Evolutionary conservation across 2,797 vertebrate genomes (phyloP).

Genomic region (Pipistrellus kuhlii): DNA sequence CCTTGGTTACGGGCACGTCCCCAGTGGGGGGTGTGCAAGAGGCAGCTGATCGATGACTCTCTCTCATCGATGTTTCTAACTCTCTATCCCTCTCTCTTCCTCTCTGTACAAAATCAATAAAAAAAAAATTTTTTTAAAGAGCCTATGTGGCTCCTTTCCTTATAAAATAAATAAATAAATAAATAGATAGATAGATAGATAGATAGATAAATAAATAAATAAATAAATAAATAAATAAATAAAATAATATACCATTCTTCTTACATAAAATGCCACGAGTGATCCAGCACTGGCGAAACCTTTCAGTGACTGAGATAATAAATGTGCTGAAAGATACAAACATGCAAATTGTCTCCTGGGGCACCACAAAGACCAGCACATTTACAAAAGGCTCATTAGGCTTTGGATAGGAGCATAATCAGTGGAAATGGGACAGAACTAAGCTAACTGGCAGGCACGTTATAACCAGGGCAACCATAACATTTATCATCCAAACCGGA

Average conservation of each 20-base stretch:
- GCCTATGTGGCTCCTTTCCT: too few relatives aligned
- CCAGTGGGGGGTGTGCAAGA: too few relatives aligned
- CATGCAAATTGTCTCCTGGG: conserved; percentile 13
- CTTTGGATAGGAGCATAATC: not conserved
- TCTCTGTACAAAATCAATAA: too few relatives aligned
- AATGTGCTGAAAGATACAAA: conserved; percentile 3
- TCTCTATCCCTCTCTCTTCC: too few relatives aligned
- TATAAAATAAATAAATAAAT: too few relatives aligned
- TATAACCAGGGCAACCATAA: not conserved
- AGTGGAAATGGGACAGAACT: not conserved
- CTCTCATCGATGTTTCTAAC: too few relatives aligned
- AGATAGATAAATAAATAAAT: too few relatives aligned
- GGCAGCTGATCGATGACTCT: too few relatives aligned
- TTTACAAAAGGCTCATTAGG: not conserved
- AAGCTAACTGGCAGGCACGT: not conserved
- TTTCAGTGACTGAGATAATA: not conserved
- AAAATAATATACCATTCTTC: not conserved
- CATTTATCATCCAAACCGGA: conserved; percentile 38
- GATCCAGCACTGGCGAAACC: not conserved
- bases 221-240: not conserved
- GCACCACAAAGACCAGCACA: not conserved
- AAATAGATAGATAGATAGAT: too few relatives aligned
- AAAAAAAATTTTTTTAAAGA: too few relatives aligned
- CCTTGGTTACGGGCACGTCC: too few relatives aligned
- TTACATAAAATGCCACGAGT: not conserved